phyloP scores from a whole-genome alignment of 2,113 vertebrate species.

The Trematomus loennbergii region DNA sequence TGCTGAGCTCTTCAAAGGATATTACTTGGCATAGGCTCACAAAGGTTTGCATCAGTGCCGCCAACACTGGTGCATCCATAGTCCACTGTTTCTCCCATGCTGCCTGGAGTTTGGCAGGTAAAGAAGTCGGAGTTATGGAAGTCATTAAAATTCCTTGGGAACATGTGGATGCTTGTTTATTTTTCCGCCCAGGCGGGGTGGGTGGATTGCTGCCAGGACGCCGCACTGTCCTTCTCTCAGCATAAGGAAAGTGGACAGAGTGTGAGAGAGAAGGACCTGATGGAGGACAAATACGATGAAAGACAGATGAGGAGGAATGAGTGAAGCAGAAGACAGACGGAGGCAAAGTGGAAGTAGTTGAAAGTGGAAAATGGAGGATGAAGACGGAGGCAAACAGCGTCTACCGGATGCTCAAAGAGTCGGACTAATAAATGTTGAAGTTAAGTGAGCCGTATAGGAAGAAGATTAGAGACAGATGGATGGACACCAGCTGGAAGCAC shows the following conservation, averaged over 20 bases:
- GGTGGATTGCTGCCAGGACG: slow-evolving; percentile 67
- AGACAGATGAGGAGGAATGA: slow-evolving; percentile 39
- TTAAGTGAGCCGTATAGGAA: slow-evolving; percentile 54
- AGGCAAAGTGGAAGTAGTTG: slow-evolving; percentile 24
- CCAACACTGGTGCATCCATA: slow-evolving; percentile 31
- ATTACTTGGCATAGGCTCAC: slow-evolving; percentile 46
- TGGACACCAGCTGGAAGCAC: slow-evolving; percentile 40
- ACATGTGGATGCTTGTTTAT: slow-evolving; percentile 83
- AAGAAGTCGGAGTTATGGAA: slow-evolving; percentile 81
- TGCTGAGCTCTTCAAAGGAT: slow-evolving; percentile 29
- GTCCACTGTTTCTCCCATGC: slow-evolving; percentile 44
- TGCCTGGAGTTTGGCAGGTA: slow-evolving; percentile 82
- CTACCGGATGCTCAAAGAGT: slow-evolving; percentile 44
- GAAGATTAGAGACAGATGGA: slow-evolving; percentile 62
- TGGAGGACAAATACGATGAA: slow-evolving; percentile 50
- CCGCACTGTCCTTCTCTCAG: slow-evolving; percentile 64
- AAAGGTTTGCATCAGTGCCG: slow-evolving; percentile 47
- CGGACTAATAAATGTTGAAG: slow-evolving; percentile 53
- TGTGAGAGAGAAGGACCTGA: slow-evolving; percentile 35
- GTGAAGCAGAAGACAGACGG: slow-evolving; percentile 19
- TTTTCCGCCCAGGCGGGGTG: slow-evolving; percentile 77
- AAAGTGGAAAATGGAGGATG: slow-evolving; percentile 22
- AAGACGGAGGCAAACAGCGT: slow-evolving; percentile 37
- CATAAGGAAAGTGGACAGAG: slow-evolving; percentile 36
- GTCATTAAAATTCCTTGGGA: slow-evolving; percentile 88